Conservation (phyloP, 2,113 vertebrate species). For the Thunnus thynnus region DNA sequence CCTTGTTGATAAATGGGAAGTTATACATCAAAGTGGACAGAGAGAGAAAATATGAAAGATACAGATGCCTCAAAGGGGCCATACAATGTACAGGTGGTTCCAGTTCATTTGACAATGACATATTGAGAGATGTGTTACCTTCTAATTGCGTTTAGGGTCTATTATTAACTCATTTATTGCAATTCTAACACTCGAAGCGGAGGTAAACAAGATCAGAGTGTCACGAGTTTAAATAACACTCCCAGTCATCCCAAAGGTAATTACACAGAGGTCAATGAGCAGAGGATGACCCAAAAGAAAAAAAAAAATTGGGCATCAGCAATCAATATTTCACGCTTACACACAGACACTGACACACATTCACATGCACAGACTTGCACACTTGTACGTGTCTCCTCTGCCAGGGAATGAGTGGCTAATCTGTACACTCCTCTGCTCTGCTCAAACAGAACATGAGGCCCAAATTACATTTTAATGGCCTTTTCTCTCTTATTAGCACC, state of each 20-base stretch:
- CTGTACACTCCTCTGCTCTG: slow-evolving; percentile 62
- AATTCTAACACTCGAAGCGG: slow-evolving; percentile 46
- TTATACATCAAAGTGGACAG: slow-evolving; percentile 18
- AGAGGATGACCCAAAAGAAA: slow-evolving; percentile 52
- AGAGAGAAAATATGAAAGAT: neutral
- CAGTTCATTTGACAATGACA: slow-evolving; percentile 43
- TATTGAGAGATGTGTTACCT: slow-evolving; percentile 26
- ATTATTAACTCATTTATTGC: slow-evolving; percentile 66
- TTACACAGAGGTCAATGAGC: slow-evolving; percentile 77
- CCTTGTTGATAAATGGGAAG: slow-evolving; percentile 23
- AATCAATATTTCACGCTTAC: slow-evolving; percentile 72
- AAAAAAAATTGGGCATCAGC: slow-evolving; percentile 66
- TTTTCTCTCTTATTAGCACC: slow-evolving; percentile 70
- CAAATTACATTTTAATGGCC: slow-evolving; percentile 84
- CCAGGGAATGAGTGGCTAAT: slow-evolving; percentile 59
- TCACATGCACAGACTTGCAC: slow-evolving; percentile 7
- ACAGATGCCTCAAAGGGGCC: slow-evolving; percentile 11
- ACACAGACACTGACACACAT: slow-evolving; percentile 20
- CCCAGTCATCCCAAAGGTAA: slow-evolving; percentile 73
- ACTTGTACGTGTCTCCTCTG: slow-evolving; percentile 28
- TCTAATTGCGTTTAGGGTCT: slow-evolving; percentile 45
- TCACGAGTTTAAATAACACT: slow-evolving; percentile 73
- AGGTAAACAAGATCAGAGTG: slow-evolving; percentile 70
- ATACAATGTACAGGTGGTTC: slow-evolving; percentile 28
- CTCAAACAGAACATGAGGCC: slow-evolving; percentile 66